A percentile compares a stretch with the other conserved stretches of the same genome.
phyloP scores from a whole-genome alignment of 2,113 vertebrate species.

The Menidia beryllina region DNA sequence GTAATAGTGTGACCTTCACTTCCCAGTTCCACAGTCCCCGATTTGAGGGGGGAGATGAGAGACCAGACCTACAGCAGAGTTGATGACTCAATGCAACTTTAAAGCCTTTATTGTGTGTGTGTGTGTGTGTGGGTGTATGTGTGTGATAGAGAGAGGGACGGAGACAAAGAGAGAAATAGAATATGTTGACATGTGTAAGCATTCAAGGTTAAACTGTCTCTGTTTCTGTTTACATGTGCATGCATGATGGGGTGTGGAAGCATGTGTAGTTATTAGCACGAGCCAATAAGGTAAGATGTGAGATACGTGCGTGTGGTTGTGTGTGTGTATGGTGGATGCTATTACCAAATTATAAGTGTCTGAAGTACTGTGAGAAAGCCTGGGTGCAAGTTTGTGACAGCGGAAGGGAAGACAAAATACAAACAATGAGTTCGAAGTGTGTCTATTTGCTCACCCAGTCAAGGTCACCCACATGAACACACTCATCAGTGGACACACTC shows the following conservation, averaged over 20 bases:
- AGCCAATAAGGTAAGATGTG: slow-evolving; percentile 20
- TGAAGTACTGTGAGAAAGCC: slow-evolving; percentile 26
- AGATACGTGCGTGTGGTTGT: slow-evolving; percentile 15
- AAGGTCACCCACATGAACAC: slow-evolving; percentile 49
- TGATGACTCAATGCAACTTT: slow-evolving; percentile 71
- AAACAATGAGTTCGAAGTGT: slow-evolving; percentile 37
- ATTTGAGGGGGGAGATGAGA: slow-evolving; percentile 42
- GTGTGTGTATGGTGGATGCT: slow-evolving; percentile 24
- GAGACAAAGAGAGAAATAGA: slow-evolving; percentile 4
- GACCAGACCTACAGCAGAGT: slow-evolving; percentile 36
- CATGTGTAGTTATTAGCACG: slow-evolving; percentile 27
- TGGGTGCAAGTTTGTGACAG: slow-evolving; percentile 32
- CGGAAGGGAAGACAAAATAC: slow-evolving; percentile 41
- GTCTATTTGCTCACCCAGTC: slow-evolving; percentile 36
- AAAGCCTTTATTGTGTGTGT: slow-evolving; percentile 33
- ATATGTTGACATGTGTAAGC: slow-evolving; percentile 30
- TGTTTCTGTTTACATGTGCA: slow-evolving; percentile 43
- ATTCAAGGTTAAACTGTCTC: slow-evolving; percentile 57
- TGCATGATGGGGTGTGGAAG: slow-evolving; percentile 25
- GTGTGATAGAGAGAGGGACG: slow-evolving; percentile 17
- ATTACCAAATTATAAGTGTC: slow-evolving; percentile 12
- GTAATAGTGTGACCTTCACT: slow-evolving; percentile 64
- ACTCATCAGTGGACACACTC: slow-evolving; percentile 15
- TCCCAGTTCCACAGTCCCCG: slow-evolving; percentile 48
- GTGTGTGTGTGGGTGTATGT: slow-evolving; percentile 37